These are phyloP conservation scores for Urocynchramus pylzowi DNA, from an alignment of 2,113 vertebrate species.

Conservation along the genomic window DNA sequence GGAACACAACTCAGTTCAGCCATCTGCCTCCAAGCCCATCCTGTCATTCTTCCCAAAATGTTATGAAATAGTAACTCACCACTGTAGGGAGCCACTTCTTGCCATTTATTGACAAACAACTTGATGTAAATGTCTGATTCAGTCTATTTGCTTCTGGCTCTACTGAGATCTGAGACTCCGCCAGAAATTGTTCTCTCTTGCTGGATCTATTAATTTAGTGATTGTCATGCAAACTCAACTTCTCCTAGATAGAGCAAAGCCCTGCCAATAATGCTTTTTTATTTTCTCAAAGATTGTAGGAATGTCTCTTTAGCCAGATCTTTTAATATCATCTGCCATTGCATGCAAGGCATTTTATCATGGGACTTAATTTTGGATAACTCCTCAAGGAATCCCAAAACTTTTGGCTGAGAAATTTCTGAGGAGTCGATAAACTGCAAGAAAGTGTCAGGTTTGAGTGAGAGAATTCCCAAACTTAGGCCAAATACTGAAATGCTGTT, in stretches of 20 bases:
- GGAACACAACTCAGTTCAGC: background rate
- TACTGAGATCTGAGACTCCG: background rate
- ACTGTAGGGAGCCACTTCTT: constrained; percentile 22
- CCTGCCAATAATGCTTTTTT: background rate
- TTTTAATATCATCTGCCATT: background rate
- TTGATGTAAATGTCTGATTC: constrained; percentile 33
- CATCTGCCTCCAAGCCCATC: background rate
- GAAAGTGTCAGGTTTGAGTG: background rate
- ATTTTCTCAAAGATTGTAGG: background rate
- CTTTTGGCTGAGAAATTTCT: background rate
- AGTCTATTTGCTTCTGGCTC: constrained; percentile 11
- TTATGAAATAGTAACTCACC: constrained; percentile 12
- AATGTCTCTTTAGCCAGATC: background rate
- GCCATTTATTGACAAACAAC: constrained; percentile 16
- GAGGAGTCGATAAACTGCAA: background rate
- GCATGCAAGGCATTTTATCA: background rate
- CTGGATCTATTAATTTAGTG: background rate
- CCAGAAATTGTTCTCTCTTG: background rate
- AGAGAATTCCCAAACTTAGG: background rate
- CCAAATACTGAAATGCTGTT: background rate
- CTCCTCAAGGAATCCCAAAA: background rate
- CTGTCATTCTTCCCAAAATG: background rate
- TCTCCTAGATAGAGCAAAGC: background rate
- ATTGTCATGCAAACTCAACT: background rate
- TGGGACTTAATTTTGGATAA: background rate